Evolutionary conservation across 2,113 vertebrate species (phyloP).

Genomic region (Zeus faber): DNA sequence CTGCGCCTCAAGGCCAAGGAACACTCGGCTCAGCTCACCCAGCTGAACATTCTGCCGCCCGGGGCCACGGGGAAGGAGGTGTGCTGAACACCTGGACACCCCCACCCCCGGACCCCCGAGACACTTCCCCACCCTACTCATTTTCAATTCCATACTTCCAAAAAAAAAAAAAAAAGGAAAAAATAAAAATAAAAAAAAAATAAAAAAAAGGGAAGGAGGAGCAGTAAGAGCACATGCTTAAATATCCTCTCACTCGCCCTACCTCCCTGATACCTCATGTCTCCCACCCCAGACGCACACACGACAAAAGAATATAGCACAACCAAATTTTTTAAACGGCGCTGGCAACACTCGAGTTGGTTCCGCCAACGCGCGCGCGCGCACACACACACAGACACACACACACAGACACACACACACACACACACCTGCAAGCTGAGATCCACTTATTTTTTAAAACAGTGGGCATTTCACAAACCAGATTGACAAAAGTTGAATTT

Average conservation of each 20-base stretch:
- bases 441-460: neutral
- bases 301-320: constrained; percentile 72
- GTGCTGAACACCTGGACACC: constrained; percentile 80
- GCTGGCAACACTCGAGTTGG: neutral
- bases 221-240: too few relatives aligned
- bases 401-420: constrained; percentile 1
- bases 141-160: too few relatives aligned
- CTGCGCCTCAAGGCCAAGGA: constrained; percentile 96
- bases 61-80: constrained; percentile 94
- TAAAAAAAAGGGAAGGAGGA: too few relatives aligned
- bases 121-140: too few relatives aligned
- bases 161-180: too few relatives aligned
- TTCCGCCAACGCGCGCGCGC: neutral
- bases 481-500: too few relatives aligned
- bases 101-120: too few relatives aligned
- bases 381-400: constrained; percentile 6
- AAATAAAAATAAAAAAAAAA: too few relatives aligned
- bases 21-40: constrained; percentile 96
- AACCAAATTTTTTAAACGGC: constrained; percentile 77
- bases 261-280: neutral
- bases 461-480: too few relatives aligned
- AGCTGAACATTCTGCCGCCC: constrained; percentile 95
- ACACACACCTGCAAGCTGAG: neutral
- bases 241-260: neutral
- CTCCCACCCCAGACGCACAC: constrained; percentile 8